Conservation (phyloP, 2,113 vertebrate species). For the Gymnocephalus cernua region DNA sequence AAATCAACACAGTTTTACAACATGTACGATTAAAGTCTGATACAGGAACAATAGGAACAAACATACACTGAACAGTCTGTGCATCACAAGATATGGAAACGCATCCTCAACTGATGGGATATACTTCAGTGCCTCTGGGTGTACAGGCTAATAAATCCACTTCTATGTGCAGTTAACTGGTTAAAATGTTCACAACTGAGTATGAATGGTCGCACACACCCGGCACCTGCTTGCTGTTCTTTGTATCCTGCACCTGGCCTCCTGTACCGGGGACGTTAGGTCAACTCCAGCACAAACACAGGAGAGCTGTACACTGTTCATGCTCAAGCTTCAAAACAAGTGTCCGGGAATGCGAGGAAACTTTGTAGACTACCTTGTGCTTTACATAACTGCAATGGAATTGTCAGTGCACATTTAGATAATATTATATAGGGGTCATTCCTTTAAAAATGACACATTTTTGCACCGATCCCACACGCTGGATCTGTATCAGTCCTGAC, state of each 20-base stretch:
- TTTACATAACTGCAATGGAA: neutral
- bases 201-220: conserved; percentile 15
- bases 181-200: conserved; percentile 12
- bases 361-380: no score
- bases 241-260: conserved; percentile 1
- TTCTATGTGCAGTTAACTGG: neutral
- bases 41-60: neutral
- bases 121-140: neutral
- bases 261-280: neutral
- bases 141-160: neutral
- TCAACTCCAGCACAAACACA: conserved; percentile 4
- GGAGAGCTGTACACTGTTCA: neutral
- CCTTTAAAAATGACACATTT: neutral
- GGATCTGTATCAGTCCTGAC: neutral
- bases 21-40: neutral
- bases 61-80: conserved; percentile 6
- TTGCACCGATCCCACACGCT: neutral
- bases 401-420: neutral
- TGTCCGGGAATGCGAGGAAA: neutral
- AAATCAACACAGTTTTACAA: neutral
- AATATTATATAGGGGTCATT: neutral
- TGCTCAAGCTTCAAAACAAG: neutral
- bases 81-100: neutral
- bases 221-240: neutral
- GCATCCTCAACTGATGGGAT: neutral